Evolutionary conservation across 2,888 invertebrate genomes (phyloP).

Genomic region (Drosophila niveifrons): DNA sequence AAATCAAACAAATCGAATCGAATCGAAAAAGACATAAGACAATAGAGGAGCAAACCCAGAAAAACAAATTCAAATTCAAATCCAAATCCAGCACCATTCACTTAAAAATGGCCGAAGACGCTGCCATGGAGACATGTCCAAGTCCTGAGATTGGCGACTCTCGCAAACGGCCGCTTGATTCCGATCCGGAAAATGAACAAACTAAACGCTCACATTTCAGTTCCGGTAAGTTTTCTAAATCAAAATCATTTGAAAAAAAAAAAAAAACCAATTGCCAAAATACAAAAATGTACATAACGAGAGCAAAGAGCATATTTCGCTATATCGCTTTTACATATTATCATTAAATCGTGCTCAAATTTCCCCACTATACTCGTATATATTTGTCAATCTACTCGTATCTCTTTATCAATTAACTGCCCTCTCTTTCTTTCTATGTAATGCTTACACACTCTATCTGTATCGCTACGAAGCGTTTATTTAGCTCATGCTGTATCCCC

Average conservation of each 20-base stretch:
- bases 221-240: conserved; percentile 89
- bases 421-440: conserved; percentile 26
- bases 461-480: conserved; percentile 55
- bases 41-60: conserved; percentile 49
- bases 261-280: conserved; percentile 23
- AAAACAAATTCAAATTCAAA: conserved; percentile 55
- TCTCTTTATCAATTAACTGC: conserved; percentile 46
- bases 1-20: conserved; percentile 44
- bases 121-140: conserved; percentile 97
- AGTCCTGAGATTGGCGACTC: conserved; percentile 96
- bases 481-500: conserved; percentile 61
- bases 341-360: conserved; percentile 52
- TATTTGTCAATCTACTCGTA: conserved; percentile 31
- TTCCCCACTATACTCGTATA: conserved; percentile 27
- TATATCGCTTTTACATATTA: conserved; percentile 73
- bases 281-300: conserved; percentile 43
- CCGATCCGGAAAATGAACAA: conserved; percentile 94
- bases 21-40: conserved; percentile 35
- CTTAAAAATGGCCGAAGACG: conserved; percentile 93
- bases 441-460: conserved; percentile 25
- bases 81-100: conserved; percentile 76
- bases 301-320: conserved; percentile 51
- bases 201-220: conserved; percentile 96
- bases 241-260: conserved; percentile 51
- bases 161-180: conserved; percentile 94